phyloP scores from a whole-genome alignment of 1,140 invertebrate species.

The Zaprionus camerounensis region DNA sequence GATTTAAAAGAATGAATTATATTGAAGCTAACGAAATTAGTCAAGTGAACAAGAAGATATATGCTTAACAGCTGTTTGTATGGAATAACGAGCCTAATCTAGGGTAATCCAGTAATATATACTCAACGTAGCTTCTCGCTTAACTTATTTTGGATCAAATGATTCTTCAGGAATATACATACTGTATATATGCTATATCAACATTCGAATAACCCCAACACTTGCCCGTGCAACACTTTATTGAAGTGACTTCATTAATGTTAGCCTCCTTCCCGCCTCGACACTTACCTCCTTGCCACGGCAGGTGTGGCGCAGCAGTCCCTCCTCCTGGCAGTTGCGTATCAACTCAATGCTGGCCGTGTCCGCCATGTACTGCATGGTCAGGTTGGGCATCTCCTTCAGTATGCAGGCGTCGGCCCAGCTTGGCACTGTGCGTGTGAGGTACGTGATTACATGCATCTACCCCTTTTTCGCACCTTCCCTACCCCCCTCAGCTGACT shows the following conservation, averaged over 20 bases:
- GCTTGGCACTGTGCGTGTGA: constrained; percentile 86
- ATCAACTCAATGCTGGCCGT: constrained; percentile 93
- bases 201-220: not conserved
- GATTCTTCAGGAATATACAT: not conserved
- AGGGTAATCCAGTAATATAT: too few species aligned
- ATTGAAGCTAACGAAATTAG: not conserved
- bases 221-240: not conserved
- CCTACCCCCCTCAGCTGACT: not conserved
- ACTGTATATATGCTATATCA: not conserved
- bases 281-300: constrained; percentile 88
- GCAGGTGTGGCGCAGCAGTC: constrained; percentile 89
- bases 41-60: not conserved
- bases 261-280: not conserved
- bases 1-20: too few species aligned
- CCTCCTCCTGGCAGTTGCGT: constrained; percentile 93
- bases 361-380: constrained; percentile 89
- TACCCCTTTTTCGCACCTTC: not conserved
- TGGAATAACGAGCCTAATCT: not conserved
- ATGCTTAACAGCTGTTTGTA: not conserved
- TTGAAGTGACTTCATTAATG: not conserved
- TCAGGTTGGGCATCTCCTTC: constrained; percentile 89
- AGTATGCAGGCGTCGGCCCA: constrained; percentile 89
- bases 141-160: not conserved
- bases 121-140: not conserved
- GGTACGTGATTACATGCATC: not conserved